These are phyloP conservation scores for Leucophenga varia DNA, from an alignment of 1,140 invertebrate species.

Conservation along the genomic window DNA sequence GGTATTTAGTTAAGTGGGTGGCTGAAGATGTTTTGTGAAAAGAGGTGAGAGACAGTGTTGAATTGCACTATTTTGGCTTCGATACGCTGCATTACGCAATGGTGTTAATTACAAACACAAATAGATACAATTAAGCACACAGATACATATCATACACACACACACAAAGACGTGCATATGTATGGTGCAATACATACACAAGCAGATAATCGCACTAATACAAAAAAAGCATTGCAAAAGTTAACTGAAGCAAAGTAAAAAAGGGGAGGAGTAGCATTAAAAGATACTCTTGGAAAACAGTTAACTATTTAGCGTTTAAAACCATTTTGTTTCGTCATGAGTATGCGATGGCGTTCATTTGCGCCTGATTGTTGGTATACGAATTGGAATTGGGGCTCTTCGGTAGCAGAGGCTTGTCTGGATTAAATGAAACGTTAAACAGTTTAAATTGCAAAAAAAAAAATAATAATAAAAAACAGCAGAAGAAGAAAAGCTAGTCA, in stretches of 20 bases:
- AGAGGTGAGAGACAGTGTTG: too few species aligned
- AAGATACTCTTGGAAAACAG: too few species aligned
- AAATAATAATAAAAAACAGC: too few species aligned
- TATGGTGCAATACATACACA: too few species aligned
- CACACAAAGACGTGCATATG: conserved; percentile 9
- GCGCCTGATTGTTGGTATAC: too few species aligned
- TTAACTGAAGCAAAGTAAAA: conserved; percentile 4
- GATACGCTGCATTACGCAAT: conserved; percentile 55
- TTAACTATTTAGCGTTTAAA: conserved; percentile 30
- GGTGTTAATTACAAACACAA: conserved; percentile 53
- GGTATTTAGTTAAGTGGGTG: conserved; percentile 27
- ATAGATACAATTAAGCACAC: conserved; percentile 9
- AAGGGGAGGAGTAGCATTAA: conserved; percentile 6
- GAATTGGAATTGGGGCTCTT: conserved; percentile 2
- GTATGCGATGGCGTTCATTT: too few species aligned
- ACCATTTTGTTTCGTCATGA: conserved; percentile 14
- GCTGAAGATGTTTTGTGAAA: too few species aligned
- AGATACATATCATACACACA: conserved; percentile 10
- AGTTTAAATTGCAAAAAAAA: too few species aligned
- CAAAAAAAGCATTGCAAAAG: conserved; percentile 20
- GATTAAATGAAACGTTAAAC: not conserved
- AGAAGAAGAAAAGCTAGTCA: too few species aligned
- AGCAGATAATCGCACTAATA: conserved; percentile 33
- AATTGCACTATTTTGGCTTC: conserved; percentile 55
- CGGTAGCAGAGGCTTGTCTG: not conserved